Base-by-base conservation (phyloP, 2,113 vertebrate genomes). In the Cariama cristata region DNA sequence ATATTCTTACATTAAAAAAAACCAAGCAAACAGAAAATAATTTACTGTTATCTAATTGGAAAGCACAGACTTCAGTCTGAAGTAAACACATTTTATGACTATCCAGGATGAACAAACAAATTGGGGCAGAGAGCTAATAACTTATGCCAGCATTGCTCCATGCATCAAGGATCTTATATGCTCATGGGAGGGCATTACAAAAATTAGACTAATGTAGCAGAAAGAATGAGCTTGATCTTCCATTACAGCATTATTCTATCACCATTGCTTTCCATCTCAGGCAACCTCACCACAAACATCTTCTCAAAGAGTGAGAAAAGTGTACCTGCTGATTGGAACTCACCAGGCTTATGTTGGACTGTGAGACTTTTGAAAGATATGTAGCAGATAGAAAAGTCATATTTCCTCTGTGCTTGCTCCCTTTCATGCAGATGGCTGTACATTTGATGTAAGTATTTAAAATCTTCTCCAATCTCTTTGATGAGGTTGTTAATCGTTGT, bases 121-220 rank as follows among this genome's bases (percentile, higher is more conserved):
- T 64, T 81, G 88, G 56, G 79, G 69, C 79, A 89, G 83, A 63
- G 69, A 81, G 89, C 80, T 96, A 91, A 96, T 97, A 94, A 96
- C 58, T 96, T 96, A 95, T 82, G 88, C 77, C 84, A 91, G 83
- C 53, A 56, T n/a, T 58, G 80, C 83, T 91, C 76, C 93, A 87
- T 81, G 94, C 96, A 96, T 96, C 88, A 93, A 79, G 91, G 86
- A 96, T 93, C 82, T 91, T 88, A 77, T 82, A 94, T 50, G 69
- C 94, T 94, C 94, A 64, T 60, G 97, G 95, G 96, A 96, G 79
- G 86, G 91, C 62, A 94, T 96, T 96, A 96, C 83, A 82, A 91
- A 97, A 97, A 97, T 96, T 94, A 97, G 94, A 88, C 88, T 96
- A 97, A 96, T 94, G 94, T 96, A 95, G 94, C 93, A 87, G 95